Base-by-base conservation (phyloP, 2,113 vertebrate species). In the Scomber colias region DNA sequence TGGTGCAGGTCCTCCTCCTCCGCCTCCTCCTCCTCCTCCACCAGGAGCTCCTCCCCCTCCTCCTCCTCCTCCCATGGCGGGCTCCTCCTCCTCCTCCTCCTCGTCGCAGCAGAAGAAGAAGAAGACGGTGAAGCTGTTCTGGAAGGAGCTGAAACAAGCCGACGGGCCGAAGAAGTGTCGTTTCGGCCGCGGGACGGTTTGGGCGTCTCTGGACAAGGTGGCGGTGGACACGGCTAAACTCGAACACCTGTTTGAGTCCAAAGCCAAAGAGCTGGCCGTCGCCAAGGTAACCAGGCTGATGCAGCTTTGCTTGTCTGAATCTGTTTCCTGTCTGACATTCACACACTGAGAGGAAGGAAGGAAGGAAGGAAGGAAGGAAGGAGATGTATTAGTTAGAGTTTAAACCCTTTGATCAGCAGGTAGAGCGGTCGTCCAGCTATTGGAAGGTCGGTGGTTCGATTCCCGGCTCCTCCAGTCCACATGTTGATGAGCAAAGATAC, bases 71-170 rank as follows among this genome's bases (percentile, higher is more conserved):
- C 93, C 46, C 86, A 2, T 21, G 21, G 21, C 21, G 21, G 21
- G 68, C 35, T 24, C 90, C 40, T n/a, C 82, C 82, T 4, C n/a
- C n/a, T n/a, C 84, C 82, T 16, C 89, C 79, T 0, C 92, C 88
- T 0, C 92, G 1, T 88, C 50, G 1, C 46, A 45, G 71, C 96
- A 94, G 79, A 97, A 97, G 91, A 99, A 98, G 91, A 96, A 96
- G 78, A 99, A 97, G 91, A 99, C 97, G 0, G 96, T 99, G 73
- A 98, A 98, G 91, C 92, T 99, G 83, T 99, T 99, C 92, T 99
- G 98, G 98, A 96, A 95, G 82, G 98, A 99, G 92, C 93, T 99
- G 60, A 97, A 97, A 77, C 94, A 95, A 82, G 63, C 94, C 0
- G 95, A 95, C 63, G 60, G 87, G 5, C 87, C 92, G 5, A 55